These are phyloP conservation scores for Stenoptilia bipunctidactyla DNA, from an alignment of 2,888 invertebrate species.

Conservation along the genomic window DNA sequence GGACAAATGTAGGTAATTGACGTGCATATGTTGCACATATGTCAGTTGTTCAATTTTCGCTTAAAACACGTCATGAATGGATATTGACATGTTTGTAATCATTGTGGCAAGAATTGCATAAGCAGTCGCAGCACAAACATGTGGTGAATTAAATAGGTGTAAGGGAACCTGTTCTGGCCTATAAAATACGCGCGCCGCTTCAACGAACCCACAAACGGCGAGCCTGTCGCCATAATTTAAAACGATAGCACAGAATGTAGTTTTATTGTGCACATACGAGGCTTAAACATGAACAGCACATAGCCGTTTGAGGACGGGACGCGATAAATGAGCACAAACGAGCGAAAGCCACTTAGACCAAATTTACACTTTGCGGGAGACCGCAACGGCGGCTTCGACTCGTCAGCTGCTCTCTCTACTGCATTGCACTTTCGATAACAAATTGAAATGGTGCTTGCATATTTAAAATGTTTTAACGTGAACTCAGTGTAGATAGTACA, in stretches of 20 bases:
- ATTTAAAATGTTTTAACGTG: too few relatives aligned
- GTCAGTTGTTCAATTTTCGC: slow-evolving; percentile 21
- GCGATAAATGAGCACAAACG: slow-evolving; percentile 60
- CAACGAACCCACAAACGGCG: slow-evolving; percentile 45
- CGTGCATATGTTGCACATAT: slow-evolving; percentile 22
- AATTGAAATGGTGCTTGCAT: too few relatives aligned
- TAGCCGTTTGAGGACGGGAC: slow-evolving; percentile 42
- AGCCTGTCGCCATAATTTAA: slow-evolving; percentile 55
- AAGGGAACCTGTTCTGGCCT: slow-evolving; percentile 54
- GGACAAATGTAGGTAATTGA: neutral
- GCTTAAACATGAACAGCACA: slow-evolving; percentile 48
- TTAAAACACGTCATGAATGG: slow-evolving; percentile 27
- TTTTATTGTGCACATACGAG: slow-evolving; percentile 51
- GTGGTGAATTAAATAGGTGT: slow-evolving; percentile 59
- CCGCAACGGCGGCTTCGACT: slow-evolving; percentile 29
- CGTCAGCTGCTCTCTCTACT: slow-evolving; percentile 49
- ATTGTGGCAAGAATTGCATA: slow-evolving; percentile 58
- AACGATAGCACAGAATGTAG: slow-evolving; percentile 51
- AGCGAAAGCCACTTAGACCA: slow-evolving; percentile 66
- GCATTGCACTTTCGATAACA: too few relatives aligned
- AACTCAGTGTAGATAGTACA: too few relatives aligned
- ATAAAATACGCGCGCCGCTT: slow-evolving; percentile 42
- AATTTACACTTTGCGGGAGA: slow-evolving; percentile 70
- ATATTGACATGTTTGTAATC: slow-evolving; percentile 31
- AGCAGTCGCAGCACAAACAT: slow-evolving; percentile 45